Evolutionary conservation across 2,888 invertebrate genomes (phyloP), one percentile per base, ranked within the genome.

Genomic region (Meiosimyza decipiens): DNA sequence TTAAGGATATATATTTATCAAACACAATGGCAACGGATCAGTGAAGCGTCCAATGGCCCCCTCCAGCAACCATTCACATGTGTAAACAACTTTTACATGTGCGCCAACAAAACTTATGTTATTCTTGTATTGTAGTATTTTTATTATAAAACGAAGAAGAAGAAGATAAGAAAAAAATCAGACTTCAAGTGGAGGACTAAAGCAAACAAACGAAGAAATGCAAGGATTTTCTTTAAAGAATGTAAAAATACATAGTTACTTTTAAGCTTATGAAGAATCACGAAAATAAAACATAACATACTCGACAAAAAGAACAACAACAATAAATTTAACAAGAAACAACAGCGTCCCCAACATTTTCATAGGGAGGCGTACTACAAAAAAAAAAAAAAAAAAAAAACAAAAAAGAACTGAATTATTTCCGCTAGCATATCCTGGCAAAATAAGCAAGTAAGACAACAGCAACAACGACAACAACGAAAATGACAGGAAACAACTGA

Each of bases 271-370:
- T 4, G 28, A 28, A 28, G 28, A 22, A 22, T 1, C 22, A 22
- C 22, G 22, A 22, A 22, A 22, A 22, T 2, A 22, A 22, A 22
- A 22, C 22, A 22, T 22, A 22, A 22, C 22, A 22, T 22, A 22
- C 22, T 22, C 22, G 22, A 22, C 22, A 22, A 22, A 7, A 40
- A 40, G 9, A 40, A 40, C 6, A 15, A 22, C 13, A 16, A 22
- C 28, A n/a, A 50, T 71, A 72, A 73, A 73, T 59, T 55, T 71
- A 67, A 73, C 70, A 47, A 57, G 59, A n/a, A 54, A 50, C 50
- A 15, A 28, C 16, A 59, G 6, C 9, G 28, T 22, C 16, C 22
- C 59, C 59, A 59, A 22, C 16, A 18, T 28, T 59, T 22, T 16
- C 54, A 47, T 47, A 62, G 16, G 12, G 15, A 47, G 16, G 33